phyloP scores from a whole-genome alignment of 2,113 vertebrate species.

The Amblyopsis rosae region DNA sequence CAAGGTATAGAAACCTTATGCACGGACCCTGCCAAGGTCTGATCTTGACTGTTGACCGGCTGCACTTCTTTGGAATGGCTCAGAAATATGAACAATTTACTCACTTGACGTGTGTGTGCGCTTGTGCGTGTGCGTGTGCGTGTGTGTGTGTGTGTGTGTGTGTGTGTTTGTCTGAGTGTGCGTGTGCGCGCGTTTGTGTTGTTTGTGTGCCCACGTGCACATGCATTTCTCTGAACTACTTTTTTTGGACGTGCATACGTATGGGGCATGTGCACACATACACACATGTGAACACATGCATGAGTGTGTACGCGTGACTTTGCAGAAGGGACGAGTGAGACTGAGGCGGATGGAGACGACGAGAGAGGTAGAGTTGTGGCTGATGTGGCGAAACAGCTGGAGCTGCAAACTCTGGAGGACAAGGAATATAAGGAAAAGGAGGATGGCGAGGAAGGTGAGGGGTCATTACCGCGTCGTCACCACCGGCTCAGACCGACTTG shows the following conservation, averaged over 20 bases:
- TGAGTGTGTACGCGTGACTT: conserved; percentile 68
- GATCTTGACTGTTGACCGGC: conserved; percentile 21
- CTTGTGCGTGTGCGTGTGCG: neutral
- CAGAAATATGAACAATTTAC: conserved; percentile 41
- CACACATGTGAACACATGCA: conserved; percentile 12
- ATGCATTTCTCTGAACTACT: neutral
- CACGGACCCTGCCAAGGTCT: conserved; percentile 63
- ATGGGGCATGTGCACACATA: neutral
- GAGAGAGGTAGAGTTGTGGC: conserved; percentile 63
- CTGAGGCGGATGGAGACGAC: conserved; percentile 80
- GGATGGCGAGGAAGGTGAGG: conserved; percentile 88
- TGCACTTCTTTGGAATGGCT: conserved; percentile 55
- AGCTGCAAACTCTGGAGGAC: conserved; percentile 87
- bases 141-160: conserved; percentile 1
- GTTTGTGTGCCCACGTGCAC: neutral
- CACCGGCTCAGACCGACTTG: neutral
- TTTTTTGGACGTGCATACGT: no score
- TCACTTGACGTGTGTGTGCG: conserved; percentile 7
- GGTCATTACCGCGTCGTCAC: conserved; percentile 6
- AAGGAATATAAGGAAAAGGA: conserved; percentile 84
- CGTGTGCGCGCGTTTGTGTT: conserved; percentile 32
- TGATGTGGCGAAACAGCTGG: conserved; percentile 86
- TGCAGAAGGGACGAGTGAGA: conserved; percentile 81
- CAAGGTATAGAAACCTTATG: conserved; percentile 54
- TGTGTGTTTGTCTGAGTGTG: neutral